Conservation (phyloP, 92 coral and sea anemone species). For the Parazoanthus darwini region DNA sequence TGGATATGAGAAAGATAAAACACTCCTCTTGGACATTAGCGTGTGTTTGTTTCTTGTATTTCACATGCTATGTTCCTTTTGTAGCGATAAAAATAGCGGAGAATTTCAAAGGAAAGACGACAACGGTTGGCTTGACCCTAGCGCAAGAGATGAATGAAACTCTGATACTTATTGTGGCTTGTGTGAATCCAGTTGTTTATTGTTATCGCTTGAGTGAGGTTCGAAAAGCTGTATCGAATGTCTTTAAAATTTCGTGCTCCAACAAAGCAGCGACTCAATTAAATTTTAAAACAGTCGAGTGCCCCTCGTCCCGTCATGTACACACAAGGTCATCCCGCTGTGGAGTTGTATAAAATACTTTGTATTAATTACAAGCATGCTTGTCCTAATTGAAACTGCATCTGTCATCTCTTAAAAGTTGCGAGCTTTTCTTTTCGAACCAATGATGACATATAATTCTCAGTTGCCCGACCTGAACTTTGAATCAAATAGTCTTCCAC, state of each 20-base stretch:
- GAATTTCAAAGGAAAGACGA: not conserved
- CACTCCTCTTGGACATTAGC: constrained; percentile 36
- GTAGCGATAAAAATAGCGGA: constrained; percentile 27
- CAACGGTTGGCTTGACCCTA: not conserved
- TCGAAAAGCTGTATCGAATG: constrained; percentile 7
- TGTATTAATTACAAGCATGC: no score
- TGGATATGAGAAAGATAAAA: constrained; percentile 19
- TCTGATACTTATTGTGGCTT: constrained; percentile 21
- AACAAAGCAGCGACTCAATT: no score
- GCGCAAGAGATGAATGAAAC: constrained; percentile 41
- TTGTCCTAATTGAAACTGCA: no score
- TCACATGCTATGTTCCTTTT: constrained; percentile 35
- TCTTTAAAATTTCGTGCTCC: not conserved
- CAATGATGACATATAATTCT: no score
- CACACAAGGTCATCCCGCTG: no score
- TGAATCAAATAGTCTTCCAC: no score
- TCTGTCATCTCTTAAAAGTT: no score
- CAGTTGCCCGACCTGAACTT: no score
- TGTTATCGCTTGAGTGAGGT: constrained; percentile 31
- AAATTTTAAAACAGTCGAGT: no score
- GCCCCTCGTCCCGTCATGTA: no score
- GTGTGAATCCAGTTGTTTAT: constrained; percentile 27
- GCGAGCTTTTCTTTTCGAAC: no score
- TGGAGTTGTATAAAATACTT: no score
- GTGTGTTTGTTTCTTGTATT: constrained; percentile 28